These are phyloP conservation scores for Phrixothrix hirtus DNA, from an alignment of 2,888 invertebrate genomes.

Conservation along the genomic window DNA sequence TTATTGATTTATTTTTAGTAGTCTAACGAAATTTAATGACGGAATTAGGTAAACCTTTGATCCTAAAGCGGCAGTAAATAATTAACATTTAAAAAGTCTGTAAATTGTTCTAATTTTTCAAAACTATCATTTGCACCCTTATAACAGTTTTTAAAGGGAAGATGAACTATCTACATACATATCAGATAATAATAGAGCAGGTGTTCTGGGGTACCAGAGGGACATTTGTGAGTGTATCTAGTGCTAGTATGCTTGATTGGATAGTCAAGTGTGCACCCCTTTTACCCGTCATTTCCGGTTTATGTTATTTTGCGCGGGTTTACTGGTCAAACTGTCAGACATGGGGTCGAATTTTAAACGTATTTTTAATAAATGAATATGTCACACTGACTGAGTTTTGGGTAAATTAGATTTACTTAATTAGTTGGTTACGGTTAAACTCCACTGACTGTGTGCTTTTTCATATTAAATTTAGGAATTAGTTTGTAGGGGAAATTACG, in stretches of 20 bases:
- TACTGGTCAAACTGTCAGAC: slow-evolving; percentile 8
- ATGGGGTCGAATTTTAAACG: slow-evolving; percentile 3
- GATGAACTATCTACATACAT: too few species aligned
- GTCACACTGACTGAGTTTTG: background rate
- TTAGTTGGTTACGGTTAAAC: too few species aligned
- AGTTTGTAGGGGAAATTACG: too few species aligned
- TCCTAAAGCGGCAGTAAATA: too few species aligned
- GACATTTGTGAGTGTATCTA: slow-evolving; percentile 34
- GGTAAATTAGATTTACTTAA: background rate
- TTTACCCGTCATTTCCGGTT: slow-evolving; percentile 36
- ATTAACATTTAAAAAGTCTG: too few species aligned
- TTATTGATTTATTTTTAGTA: slow-evolving; percentile 5
- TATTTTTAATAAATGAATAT: background rate
- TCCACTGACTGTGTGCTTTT: too few species aligned
- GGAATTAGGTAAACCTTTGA: too few species aligned
- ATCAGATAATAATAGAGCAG: slow-evolving; percentile 16
- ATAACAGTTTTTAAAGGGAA: too few species aligned
- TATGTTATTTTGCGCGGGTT: slow-evolving; percentile 27
- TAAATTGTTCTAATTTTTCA: too few species aligned
- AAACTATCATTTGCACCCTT: too few species aligned
- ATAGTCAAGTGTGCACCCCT: slow-evolving; percentile 33
- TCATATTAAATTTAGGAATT: too few species aligned
- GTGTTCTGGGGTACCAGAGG: slow-evolving; percentile 21
- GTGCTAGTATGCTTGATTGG: slow-evolving; percentile 32
- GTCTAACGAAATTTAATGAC: background rate